Conservation (phyloP, 2,888 invertebrate species). For the Harpalus rubripes region DNA sequence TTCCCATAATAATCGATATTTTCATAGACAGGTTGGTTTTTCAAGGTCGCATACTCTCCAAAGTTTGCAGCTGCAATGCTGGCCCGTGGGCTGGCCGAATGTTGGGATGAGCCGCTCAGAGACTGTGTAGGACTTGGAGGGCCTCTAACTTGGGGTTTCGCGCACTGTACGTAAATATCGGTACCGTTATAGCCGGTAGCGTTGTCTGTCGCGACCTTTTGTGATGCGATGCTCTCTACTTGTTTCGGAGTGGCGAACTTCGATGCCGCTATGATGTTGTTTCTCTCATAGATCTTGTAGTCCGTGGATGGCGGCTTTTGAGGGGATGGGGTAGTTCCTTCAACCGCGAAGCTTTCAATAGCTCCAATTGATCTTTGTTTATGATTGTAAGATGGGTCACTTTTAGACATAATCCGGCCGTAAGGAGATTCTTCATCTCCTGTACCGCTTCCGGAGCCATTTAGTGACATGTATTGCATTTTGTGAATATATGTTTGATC, state of each 20-base stretch:
- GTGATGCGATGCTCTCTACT: constrained; percentile 81
- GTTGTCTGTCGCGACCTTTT: constrained; percentile 74
- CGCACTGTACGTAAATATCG: constrained; percentile 77
- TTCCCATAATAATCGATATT: constrained; percentile 89
- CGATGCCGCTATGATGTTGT: constrained; percentile 87
- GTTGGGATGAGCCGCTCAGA: constrained; percentile 81
- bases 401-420: constrained; percentile 75
- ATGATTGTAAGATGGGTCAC: constrained; percentile 73
- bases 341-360: constrained; percentile 83
- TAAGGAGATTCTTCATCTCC: constrained; percentile 74
- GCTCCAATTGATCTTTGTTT: constrained; percentile 82
- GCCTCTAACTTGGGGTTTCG: constrained; percentile 75
- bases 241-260: constrained; percentile 89
- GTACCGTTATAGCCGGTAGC: constrained; percentile 70
- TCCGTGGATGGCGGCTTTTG: constrained; percentile 74
- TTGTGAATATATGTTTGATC: constrained; percentile 74
- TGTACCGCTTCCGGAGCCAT: constrained; percentile 68
- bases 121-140: constrained; percentile 81
- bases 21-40: constrained; percentile 84
- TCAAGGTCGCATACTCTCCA: constrained; percentile 71
- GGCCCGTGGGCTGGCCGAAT: constrained; percentile 78
- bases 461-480: constrained; percentile 74
- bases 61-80: constrained; percentile 72
- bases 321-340: constrained; percentile 72
- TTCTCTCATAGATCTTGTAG: constrained; percentile 84